Percentiles rank a stretch among this genome's conserved stretches.
Evolutionary conservation across 2,113 vertebrate genomes (phyloP).

Genomic region (Larimichthys crocea): DNA sequence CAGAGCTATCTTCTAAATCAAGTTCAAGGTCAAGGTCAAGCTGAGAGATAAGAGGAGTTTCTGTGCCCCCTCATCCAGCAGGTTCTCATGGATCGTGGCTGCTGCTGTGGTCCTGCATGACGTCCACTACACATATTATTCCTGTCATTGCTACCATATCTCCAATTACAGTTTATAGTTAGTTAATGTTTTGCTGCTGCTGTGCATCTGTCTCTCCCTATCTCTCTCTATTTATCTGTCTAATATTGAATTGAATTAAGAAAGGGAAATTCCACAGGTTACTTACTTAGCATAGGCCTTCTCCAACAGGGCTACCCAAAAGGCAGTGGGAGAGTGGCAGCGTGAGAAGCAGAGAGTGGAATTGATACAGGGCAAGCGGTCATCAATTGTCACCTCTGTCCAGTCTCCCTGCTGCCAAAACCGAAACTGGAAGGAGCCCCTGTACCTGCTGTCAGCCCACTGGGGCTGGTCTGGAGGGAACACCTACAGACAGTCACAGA

Average conservation of each 20-base stretch:
- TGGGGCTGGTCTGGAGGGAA: slow-evolving; percentile 89
- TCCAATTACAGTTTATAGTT: too few species aligned
- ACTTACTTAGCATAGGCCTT: slow-evolving; percentile 98
- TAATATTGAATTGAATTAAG: too few species aligned
- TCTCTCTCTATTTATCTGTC: too few species aligned
- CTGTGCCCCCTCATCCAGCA: too few species aligned
- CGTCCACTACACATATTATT: too few species aligned
- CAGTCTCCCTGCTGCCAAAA: slow-evolving; percentile 94
- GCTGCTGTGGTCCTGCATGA: too few species aligned
- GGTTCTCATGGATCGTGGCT: too few species aligned
- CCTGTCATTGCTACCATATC: too few species aligned
- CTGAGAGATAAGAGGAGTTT: not conserved
- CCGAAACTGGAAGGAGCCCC: slow-evolving; percentile 88
- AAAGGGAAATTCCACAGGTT: not conserved
- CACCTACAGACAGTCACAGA: slow-evolving; percentile 81
- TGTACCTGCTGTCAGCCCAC: slow-evolving; percentile 89
- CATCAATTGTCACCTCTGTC: slow-evolving; percentile 92
- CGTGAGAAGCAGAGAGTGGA: slow-evolving; percentile 93
- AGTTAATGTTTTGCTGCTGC: too few species aligned
- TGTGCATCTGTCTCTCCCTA: too few species aligned
- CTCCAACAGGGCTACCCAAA: slow-evolving; percentile 95
- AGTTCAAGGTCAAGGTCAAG: not conserved
- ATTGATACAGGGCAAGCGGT: slow-evolving; percentile 92
- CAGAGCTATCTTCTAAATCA: not conserved
- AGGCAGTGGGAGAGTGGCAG: slow-evolving; percentile 89